phyloP scores from a whole-genome alignment of 1,140 invertebrate species.

The Trichonephila clavata region DNA sequence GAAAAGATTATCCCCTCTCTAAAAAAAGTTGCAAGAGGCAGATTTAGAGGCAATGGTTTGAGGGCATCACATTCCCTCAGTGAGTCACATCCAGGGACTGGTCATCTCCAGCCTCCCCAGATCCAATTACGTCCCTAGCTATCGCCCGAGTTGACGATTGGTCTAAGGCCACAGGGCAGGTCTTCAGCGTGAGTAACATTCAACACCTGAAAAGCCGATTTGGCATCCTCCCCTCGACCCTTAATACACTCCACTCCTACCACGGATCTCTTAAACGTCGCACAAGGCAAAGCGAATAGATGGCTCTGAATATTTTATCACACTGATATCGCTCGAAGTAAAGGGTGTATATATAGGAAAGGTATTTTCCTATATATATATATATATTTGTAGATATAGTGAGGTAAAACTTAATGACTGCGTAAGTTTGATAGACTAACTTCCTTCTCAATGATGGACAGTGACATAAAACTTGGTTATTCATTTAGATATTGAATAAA shows the following conservation, averaged over 20 bases:
- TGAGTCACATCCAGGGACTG: conserved; percentile 53
- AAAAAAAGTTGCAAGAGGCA: conserved; percentile 48
- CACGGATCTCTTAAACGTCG: conserved; percentile 24
- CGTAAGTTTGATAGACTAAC: too few relatives aligned
- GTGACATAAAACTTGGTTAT: too few relatives aligned
- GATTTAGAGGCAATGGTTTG: conserved; percentile 55
- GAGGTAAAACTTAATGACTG: too few relatives aligned
- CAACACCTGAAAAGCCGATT: conserved; percentile 72
- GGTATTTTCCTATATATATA: too few relatives aligned
- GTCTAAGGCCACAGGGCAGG: conserved; percentile 61
- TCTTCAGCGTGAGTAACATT: conserved; percentile 54
- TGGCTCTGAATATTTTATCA: conserved; percentile 30
- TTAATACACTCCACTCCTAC: conserved; percentile 9
- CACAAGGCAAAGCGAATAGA: conserved; percentile 2
- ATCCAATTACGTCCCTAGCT: conserved; percentile 68
- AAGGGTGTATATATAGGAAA: background rate
- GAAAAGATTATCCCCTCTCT: conserved; percentile 1
- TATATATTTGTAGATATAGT: too few relatives aligned
- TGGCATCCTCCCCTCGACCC: conserved; percentile 29
- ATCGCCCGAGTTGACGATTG: conserved; percentile 42
- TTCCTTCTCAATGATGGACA: too few relatives aligned
- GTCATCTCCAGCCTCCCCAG: conserved; percentile 65
- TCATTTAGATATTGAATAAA: too few relatives aligned
- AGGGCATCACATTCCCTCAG: conserved; percentile 39
- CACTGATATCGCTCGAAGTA: background rate